Evolutionary conservation across 2,113 vertebrate genomes (phyloP).

Genomic region (Carassius gibelio): DNA sequence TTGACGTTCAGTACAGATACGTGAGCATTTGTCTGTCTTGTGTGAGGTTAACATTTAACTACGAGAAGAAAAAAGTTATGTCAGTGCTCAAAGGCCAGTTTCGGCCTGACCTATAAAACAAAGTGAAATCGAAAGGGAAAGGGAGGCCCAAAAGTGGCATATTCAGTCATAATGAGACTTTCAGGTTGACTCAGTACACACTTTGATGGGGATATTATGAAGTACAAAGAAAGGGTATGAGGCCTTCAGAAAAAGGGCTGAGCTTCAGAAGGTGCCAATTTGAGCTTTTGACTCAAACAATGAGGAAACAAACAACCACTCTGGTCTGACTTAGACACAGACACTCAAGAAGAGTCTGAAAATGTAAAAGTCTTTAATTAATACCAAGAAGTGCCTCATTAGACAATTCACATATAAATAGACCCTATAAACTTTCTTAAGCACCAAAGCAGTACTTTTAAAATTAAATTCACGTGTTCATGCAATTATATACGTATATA

Average conservation of each 20-base stretch:
- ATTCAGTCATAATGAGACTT: not conserved
- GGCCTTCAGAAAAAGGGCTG: not conserved
- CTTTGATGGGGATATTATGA: constrained; percentile 11
- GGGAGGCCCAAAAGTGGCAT: not conserved
- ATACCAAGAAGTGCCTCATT: no score
- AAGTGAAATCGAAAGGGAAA: constrained; percentile 29
- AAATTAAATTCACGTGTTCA: no score
- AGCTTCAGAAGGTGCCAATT: not conserved
- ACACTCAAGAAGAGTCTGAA: not conserved
- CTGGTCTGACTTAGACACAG: constrained; percentile 14
- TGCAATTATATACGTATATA: not conserved
- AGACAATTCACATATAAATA: no score
- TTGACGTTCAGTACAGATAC: not conserved
- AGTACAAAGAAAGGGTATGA: not conserved
- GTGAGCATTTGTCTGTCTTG: not conserved
- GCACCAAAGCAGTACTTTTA: not conserved
- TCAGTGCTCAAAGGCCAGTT: not conserved
- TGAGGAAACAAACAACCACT: not conserved
- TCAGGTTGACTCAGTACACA: not conserved
- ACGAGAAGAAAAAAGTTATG: not conserved
- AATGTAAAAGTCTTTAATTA: no score
- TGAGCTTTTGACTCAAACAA: constrained; percentile 10
- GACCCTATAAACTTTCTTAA: not conserved
- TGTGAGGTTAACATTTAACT: not conserved
- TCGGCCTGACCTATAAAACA: not conserved